phyloP scores from a whole-genome alignment of 2,888 invertebrate genomes.

The Pecten maximus region DNA sequence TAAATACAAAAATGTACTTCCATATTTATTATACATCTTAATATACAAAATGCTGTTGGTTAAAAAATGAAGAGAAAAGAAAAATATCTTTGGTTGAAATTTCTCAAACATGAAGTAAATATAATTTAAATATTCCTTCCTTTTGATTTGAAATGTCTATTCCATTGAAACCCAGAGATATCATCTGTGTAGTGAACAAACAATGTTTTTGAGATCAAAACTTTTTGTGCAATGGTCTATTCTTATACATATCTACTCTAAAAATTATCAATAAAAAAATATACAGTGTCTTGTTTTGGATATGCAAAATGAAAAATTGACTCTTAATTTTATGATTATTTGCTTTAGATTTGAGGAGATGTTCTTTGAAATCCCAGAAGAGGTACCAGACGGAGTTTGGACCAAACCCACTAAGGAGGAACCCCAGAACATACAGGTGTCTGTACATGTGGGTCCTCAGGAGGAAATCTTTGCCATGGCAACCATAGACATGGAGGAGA shows the following conservation, averaged over 20 bases:
- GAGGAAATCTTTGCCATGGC: slow-evolving; percentile 81
- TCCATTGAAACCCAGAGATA: neutral
- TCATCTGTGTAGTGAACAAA: neutral
- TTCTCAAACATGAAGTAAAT: neutral
- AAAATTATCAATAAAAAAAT: too few species aligned
- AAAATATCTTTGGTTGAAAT: too few species aligned
- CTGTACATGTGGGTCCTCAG: slow-evolving; percentile 76
- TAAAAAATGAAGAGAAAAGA: too few species aligned
- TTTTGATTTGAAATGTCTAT: too few species aligned
- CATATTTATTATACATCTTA: too few species aligned
- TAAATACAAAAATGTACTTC: too few species aligned
- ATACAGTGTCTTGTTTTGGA: too few species aligned
- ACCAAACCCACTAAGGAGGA: slow-evolving; percentile 57
- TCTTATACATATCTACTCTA: too few species aligned
- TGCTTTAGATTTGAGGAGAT: slow-evolving; percentile 75
- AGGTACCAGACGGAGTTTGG: slow-evolving; percentile 63
- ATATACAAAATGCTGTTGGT: too few species aligned
- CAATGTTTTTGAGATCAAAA: neutral
- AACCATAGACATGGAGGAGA: slow-evolving; percentile 77
- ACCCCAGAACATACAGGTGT: slow-evolving; percentile 70
- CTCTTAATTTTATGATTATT: neutral
- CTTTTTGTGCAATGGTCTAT: neutral
- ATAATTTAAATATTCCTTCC: too few species aligned
- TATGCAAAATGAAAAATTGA: too few species aligned
- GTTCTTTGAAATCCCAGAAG: slow-evolving; percentile 73